phyloP scores from a whole-genome alignment of 2,888 invertebrate species.

The Myopa testacea region DNA sequence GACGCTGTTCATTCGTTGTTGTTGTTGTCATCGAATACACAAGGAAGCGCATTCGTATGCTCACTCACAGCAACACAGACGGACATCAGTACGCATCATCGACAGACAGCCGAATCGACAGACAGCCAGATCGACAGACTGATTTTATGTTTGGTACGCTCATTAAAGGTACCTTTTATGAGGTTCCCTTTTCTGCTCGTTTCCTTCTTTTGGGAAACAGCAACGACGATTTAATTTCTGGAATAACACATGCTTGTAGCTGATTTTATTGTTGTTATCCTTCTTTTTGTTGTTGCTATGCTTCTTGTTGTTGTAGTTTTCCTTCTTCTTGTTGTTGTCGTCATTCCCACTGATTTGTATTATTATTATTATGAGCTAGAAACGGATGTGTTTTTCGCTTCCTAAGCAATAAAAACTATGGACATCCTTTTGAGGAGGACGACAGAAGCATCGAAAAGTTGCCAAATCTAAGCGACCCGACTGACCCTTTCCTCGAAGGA shows the following conservation, averaged over 20 bases:
- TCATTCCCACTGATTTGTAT: not conserved
- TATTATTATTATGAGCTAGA: not conserved
- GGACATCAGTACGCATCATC: too few species aligned
- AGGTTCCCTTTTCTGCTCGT: not conserved
- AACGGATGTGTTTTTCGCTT: slow-evolving; percentile 2
- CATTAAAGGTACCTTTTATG: too few species aligned
- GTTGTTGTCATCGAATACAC: not conserved
- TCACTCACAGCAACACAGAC: too few species aligned
- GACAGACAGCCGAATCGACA: too few species aligned
- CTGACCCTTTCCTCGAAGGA: too few species aligned
- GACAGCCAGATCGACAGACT: too few species aligned
- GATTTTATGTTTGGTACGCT: too few species aligned
- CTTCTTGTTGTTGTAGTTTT: not conserved
- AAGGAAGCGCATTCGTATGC: too few species aligned
- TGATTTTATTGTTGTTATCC: not conserved
- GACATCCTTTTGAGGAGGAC: too few species aligned
- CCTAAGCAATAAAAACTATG: not conserved
- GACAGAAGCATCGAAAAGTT: too few species aligned
- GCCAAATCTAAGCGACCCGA: too few species aligned
- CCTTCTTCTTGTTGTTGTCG: not conserved
- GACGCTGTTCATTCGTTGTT: not conserved
- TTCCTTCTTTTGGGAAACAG: not conserved
- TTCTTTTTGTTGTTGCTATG: not conserved
- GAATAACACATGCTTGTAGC: not conserved
- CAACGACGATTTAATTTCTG: too few species aligned